Evolutionary conservation across 2,888 invertebrate genomes (phyloP), one percentile per base, ranked within the genome.

Genomic region (Cremastinae sp.): DNA sequence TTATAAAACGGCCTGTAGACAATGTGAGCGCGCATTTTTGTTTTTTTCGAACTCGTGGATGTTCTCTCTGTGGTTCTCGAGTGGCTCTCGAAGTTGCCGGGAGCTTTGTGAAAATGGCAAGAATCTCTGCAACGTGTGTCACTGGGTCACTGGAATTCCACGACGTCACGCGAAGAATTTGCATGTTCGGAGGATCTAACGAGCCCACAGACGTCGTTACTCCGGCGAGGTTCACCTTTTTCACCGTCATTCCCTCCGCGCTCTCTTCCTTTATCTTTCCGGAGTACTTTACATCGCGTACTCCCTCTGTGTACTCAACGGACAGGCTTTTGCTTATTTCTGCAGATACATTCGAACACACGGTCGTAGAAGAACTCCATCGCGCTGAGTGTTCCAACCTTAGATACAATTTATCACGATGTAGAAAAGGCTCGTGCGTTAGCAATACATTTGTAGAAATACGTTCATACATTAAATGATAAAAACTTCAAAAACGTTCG

Each of bases 71-170:
- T n/a, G n/a, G n/a, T n/a, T n/a, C n/a, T n/a, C n/a, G n/a, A n/a
- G n/a, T n/a, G n/a, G n/a, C n/a, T n/a, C 61, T 64, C 49, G 56
- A 43, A 51, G 72, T 68, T 28, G 58, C 49, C 47, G 47, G n/a
- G n/a, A n/a, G n/a, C n/a, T n/a, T 39, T 28, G 41, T 56, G 18
- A 41, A 58, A 47, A n/a, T 43, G 14, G 53, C 68, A 76, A 64
- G 75, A 76, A 76, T 73, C 75, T 73, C 58, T n/a, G 68, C 62
- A 76, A 68, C 75, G 75, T 64, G 75, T 76, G 75, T 76, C 75
- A 76, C 75, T 76, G 75, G 75, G 75, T 76, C 75, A 76, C 75
- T 76, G 68, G 75, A 76, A 76, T 76, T 76, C 68, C 73, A 61
- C 72, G 62, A 72, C 72, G 68, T 72, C 75, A 76, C 75, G 72